phyloP scores from a whole-genome alignment of 2,888 invertebrate species.

The Microdon myrmicae region DNA sequence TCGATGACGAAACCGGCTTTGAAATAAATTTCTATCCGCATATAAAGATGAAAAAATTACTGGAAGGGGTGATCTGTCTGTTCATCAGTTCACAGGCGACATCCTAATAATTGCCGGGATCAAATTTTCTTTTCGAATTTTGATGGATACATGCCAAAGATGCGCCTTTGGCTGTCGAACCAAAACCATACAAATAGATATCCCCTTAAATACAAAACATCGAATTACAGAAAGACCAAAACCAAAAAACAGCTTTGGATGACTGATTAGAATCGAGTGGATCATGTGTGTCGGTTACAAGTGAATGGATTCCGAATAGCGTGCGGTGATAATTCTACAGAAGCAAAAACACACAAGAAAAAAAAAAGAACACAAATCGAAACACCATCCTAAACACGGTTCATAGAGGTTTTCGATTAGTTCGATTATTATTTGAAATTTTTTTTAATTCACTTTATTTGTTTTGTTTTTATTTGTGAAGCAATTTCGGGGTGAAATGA shows the following conservation, averaged over 20 bases:
- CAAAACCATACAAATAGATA: slow-evolving; percentile 15
- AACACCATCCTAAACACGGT: slow-evolving; percentile 44
- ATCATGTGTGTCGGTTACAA: slow-evolving; percentile 22
- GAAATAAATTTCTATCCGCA: no score
- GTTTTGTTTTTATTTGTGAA: slow-evolving; percentile 8
- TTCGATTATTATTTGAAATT: slow-evolving; percentile 38
- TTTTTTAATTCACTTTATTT: slow-evolving; percentile 5
- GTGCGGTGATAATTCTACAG: slow-evolving; percentile 49
- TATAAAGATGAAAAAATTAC: no score
- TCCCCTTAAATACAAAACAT: slow-evolving; percentile 3
- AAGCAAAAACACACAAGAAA: no score
- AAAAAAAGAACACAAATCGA: no score
- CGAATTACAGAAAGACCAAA: no score
- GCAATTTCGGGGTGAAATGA: slow-evolving; percentile 30
- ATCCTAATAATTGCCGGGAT: slow-evolving; percentile 34
- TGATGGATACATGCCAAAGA: slow-evolving; percentile 32
- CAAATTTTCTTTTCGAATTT: slow-evolving; percentile 9
- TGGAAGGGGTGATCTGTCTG: no score
- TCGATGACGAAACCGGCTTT: no score
- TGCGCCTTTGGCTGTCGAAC: slow-evolving; percentile 1
- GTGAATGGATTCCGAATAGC: slow-evolving; percentile 44
- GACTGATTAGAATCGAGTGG: slow-evolving; percentile 40
- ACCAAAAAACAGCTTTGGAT: slow-evolving; percentile 11
- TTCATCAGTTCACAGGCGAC: no score
- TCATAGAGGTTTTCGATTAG: slow-evolving; percentile 49